phyloP scores from a whole-genome alignment of 2,888 invertebrate species.

The Plebejus melissa region DNA sequence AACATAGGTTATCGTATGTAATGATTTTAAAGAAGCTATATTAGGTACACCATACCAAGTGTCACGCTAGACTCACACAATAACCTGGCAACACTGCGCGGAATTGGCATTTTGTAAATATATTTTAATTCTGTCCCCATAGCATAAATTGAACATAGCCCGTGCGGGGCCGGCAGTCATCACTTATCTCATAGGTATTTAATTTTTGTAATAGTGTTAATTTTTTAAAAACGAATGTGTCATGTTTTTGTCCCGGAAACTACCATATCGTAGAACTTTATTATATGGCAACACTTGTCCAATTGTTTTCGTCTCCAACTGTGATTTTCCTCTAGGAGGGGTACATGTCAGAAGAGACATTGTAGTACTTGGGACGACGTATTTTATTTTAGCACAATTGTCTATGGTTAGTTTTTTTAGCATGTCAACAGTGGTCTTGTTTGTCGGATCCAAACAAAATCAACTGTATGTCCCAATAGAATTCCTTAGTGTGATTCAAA shows the following conservation, averaged over 20 bases:
- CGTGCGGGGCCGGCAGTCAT: constrained; percentile 68
- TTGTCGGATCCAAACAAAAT: background rate
- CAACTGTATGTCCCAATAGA: background rate
- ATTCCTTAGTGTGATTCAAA: background rate
- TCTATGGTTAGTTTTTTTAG: constrained; percentile 21
- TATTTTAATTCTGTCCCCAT: constrained; percentile 64
- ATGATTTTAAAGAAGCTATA: constrained; percentile 7
- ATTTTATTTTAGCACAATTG: constrained; percentile 57
- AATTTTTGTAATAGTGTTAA: constrained; percentile 68
- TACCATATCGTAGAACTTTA: constrained; percentile 42
- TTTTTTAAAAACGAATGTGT: constrained; percentile 65
- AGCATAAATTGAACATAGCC: constrained; percentile 71
- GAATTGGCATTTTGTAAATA: constrained; percentile 76
- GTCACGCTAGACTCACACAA: constrained; percentile 26
- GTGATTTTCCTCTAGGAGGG: constrained; percentile 51
- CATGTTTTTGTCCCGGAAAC: constrained; percentile 58
- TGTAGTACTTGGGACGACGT: constrained; percentile 61
- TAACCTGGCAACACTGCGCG: constrained; percentile 52
- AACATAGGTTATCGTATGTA: constrained; percentile 19
- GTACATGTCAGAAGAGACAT: constrained; percentile 32
- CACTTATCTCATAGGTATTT: constrained; percentile 78
- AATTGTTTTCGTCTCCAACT: constrained; percentile 41
- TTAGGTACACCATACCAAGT: constrained; percentile 20
- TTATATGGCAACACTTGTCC: constrained; percentile 46
- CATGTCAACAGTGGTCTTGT: constrained; percentile 6